Percentiles rank a stretch among this genome's conserved stretches.
Conservation (phyloP, 2,113 vertebrate genomes). For the Picathartes gymnocephalus region DNA sequence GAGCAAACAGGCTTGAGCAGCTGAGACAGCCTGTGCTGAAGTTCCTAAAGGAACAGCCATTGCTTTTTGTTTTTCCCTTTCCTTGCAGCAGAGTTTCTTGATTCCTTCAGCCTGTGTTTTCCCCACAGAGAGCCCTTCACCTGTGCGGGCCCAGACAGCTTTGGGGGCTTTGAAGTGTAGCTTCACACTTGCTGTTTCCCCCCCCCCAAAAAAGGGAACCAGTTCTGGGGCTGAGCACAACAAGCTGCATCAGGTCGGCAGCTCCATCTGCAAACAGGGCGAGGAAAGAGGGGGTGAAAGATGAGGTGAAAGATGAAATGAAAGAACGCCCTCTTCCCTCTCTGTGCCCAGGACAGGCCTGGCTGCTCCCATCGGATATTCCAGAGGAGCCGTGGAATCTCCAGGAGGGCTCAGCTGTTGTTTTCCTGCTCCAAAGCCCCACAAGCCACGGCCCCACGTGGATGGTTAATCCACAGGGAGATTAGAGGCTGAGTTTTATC, state of each 20-base stretch:
- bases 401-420: background rate
- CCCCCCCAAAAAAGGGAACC: background rate
- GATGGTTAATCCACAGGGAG: constrained; percentile 47
- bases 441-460: background rate
- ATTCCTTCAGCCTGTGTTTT: background rate
- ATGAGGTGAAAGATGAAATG: background rate
- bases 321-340: background rate
- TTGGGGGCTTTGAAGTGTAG: background rate
- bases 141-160: background rate
- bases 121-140: background rate
- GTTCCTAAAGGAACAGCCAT: background rate
- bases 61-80: background rate
- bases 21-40: background rate
- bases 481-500: constrained; percentile 53
- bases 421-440: background rate
- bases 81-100: background rate
- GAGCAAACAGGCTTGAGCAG: background rate
- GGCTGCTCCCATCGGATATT: background rate
- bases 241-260: background rate
- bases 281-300: background rate
- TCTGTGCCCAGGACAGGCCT: background rate
- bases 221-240: background rate
- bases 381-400: background rate
- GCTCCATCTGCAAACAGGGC: background rate
- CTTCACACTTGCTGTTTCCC: background rate